Percentiles rank a stretch among this genome's conserved stretches.
phyloP scores from a whole-genome alignment of 2,113 vertebrate species.

The Athene noctua region DNA sequence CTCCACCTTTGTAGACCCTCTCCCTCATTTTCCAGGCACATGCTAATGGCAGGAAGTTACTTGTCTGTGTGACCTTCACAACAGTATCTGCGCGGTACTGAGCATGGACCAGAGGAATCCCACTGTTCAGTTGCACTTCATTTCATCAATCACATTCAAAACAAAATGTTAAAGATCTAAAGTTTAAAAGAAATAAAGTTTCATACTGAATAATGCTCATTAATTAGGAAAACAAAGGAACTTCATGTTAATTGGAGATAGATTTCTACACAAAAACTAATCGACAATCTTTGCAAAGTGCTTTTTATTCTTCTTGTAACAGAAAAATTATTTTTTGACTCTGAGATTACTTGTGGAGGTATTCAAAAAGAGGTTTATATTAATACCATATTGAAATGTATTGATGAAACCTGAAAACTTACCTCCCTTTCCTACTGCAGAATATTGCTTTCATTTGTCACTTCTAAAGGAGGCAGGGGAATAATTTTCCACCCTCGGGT shows the following conservation, averaged over 20 bases:
- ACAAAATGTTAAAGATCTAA: not conserved
- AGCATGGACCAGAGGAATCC: not conserved
- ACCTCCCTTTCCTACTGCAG: not conserved
- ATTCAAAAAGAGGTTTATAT: not conserved
- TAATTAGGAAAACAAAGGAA: not conserved
- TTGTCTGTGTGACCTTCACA: not conserved
- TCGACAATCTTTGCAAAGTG: not conserved
- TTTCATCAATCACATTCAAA: not conserved
- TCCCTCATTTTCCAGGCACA: not conserved
- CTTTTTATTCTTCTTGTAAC: not conserved
- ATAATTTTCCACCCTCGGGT: not conserved
- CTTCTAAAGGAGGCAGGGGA: not conserved
- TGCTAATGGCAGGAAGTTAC: not conserved
- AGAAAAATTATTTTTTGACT: not conserved
- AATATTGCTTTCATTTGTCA: slow-evolving; percentile 4
- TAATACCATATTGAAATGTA: not conserved
- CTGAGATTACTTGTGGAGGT: not conserved
- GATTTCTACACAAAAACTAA: not conserved
- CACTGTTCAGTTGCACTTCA: not conserved
- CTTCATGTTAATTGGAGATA: not conserved
- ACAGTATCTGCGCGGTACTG: not conserved
- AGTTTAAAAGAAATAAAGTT: not conserved
- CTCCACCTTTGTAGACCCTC: not conserved
- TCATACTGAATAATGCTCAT: not conserved
- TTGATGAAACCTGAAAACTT: not conserved